Evolutionary conservation across 2,797 vertebrate species (phyloP).

Genomic region (Esox masquinongy): DNA sequence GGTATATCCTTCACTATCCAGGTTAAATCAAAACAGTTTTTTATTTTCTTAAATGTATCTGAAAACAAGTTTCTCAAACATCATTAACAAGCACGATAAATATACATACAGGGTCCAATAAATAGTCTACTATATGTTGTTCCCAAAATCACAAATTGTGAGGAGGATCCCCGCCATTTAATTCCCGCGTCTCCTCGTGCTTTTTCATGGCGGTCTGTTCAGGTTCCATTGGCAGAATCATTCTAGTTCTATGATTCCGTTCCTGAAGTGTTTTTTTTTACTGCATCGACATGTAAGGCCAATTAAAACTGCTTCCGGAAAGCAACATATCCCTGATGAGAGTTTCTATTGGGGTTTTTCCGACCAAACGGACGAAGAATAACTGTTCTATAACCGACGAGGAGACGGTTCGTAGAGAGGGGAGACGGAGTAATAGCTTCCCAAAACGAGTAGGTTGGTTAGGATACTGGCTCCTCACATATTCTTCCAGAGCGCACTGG

Average conservation of each 20-base stretch:
- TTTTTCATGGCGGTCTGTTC: neutral
- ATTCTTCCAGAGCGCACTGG: constrained; percentile 96
- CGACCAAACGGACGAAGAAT: constrained; percentile 98
- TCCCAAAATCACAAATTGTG: constrained; percentile 40
- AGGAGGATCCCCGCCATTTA: neutral
- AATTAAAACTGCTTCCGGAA: constrained; percentile 98
- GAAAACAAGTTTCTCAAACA: constrained; percentile 38
- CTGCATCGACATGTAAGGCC: constrained; percentile 97
- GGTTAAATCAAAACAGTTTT: constrained; percentile 42
- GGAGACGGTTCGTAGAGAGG: constrained; percentile 94
- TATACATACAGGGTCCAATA: constrained; percentile 72
- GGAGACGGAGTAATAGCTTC: constrained; percentile 93
- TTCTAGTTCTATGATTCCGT: neutral
- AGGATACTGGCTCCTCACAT: constrained; percentile 95
- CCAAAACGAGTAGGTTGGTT: constrained; percentile 97
- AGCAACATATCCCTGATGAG: constrained; percentile 98
- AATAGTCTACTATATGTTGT: constrained; percentile 55
- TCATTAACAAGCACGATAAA: constrained; percentile 72
- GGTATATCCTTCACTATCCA: constrained; percentile 44
- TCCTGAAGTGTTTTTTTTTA: constrained; percentile 64
- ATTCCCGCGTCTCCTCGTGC: neutral
- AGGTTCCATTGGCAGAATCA: neutral
- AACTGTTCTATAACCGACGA: constrained; percentile 99
- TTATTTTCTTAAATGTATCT: constrained; percentile 26
- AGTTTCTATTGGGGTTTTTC: constrained; percentile 98